Base-by-base conservation (phyloP, 2,888 invertebrate species). In the Omphaloscelis lunosa region DNA sequence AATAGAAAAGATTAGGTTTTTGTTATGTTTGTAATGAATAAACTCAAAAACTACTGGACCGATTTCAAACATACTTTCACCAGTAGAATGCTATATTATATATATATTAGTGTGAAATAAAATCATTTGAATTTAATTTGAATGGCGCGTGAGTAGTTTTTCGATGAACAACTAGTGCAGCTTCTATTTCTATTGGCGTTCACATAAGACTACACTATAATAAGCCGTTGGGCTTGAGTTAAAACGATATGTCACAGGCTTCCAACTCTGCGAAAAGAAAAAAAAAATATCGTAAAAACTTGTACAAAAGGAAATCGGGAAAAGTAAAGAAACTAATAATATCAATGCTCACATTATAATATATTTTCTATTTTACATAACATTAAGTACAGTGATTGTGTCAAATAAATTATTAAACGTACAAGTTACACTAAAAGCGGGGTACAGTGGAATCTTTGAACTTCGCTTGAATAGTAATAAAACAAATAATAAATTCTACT, bases 331-430 rank as follows among this genome's bases (percentile, higher is more conserved):
- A 73, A 20, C 4, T 20, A 0, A 74, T 1, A n/a, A 45, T 27
- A 17, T 73, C n/a, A 87, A 94, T 94, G 94, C 94, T 95, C 95
- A 92, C 92, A 91, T 92, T 90, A 93, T 92, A 93, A 91, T 94
- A 94, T 93, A 92, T 89, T 90, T 89, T 91, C 90, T 92, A 87
- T 80, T 77, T 83, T 77, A 82, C 78, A 91, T 93, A 93, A 94
- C 92, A 91, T 94, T 95, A 95, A 95, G 95, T 96, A 95, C 95
- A 94, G 89, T 90, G 88, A 89, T 90, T 86, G 90, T 89, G 86
- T 90, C 88, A 92, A 94, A 93, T 93, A 93, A 94, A 93, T 93
- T 93, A 83, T 90, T 87, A 88, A 87, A 90, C 79, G 86, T 86
- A 85, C 79, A 86, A 75, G 23, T 75, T 73, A 85, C 74, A 81